These are phyloP conservation scores for Cisticola juncidis DNA, from an alignment of 2,113 vertebrate genomes.

Conservation along the genomic window DNA sequence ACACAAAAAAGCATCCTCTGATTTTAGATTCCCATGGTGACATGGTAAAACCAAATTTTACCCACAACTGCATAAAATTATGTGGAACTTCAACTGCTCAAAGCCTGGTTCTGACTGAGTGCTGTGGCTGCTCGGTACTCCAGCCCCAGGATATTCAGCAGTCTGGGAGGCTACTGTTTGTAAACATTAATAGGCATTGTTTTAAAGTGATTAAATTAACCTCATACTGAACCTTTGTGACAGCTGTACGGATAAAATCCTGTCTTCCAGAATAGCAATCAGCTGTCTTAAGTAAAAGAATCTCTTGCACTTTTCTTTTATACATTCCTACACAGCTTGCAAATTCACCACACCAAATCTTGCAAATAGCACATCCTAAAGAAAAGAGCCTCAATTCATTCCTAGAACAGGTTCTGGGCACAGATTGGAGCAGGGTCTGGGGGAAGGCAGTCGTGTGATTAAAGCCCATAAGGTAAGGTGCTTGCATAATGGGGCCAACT, in stretches of 20 bases:
- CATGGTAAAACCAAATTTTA: neutral
- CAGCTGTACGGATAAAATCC: neutral
- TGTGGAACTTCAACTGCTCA: neutral
- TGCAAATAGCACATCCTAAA: neutral
- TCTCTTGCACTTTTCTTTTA: neutral
- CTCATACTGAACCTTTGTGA: neutral
- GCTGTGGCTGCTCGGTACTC: neutral
- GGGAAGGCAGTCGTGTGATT: neutral
- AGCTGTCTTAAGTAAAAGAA: neutral
- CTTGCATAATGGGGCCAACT: slow-evolving; percentile 8
- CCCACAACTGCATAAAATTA: neutral
- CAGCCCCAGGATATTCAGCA: neutral
- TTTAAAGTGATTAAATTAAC: slow-evolving; percentile 12
- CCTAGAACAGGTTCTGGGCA: neutral
- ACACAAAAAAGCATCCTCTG: neutral
- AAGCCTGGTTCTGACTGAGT: neutral
- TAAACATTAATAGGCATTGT: neutral
- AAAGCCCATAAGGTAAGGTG: neutral
- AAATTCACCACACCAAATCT: neutral
- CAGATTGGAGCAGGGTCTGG: neutral
- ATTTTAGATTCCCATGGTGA: neutral
- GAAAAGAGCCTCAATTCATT: neutral
- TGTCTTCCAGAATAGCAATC: neutral
- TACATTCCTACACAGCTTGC: neutral
- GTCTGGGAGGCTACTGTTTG: neutral